A percentile compares a stretch with the other conserved stretches of the same genome.
phyloP scores from a whole-genome alignment of 2,888 invertebrate genomes.

The Oscheius onirici region DNA sequence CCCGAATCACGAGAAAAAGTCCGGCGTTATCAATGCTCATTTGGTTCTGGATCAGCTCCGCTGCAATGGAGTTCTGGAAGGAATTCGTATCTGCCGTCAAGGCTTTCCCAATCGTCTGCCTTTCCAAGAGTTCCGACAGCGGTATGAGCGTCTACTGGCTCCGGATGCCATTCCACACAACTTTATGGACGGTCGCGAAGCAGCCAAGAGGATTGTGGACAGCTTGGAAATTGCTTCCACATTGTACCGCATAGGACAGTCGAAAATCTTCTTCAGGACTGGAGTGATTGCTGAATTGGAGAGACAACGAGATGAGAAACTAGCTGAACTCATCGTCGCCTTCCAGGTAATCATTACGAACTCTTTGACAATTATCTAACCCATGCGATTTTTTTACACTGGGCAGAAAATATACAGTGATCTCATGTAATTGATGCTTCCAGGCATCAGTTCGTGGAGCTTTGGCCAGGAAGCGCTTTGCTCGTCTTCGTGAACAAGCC shows the following conservation, averaged over 20 bases:
- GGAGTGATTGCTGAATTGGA: conserved; percentile 98
- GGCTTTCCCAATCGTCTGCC: conserved; percentile 99
- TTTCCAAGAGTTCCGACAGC: conserved; percentile 91
- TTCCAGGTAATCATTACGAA: conserved; percentile 80
- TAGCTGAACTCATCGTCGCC: conserved; percentile 95
- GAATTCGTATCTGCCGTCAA: conserved; percentile 98
- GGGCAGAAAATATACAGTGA: too few relatives aligned
- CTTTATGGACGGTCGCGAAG: conserved; percentile 99
- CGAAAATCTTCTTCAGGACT: conserved; percentile 99
- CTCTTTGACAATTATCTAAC: too few relatives aligned
- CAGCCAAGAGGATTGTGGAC: conserved; percentile 84
- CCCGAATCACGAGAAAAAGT: conserved; percentile 97
- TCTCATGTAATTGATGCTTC: too few relatives aligned
- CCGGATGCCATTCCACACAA: conserved; percentile 97
- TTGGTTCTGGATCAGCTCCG: conserved; percentile 96
- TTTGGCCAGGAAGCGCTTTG: conserved; percentile 86
- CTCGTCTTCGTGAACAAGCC: conserved; percentile 90
- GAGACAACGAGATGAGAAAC: conserved; percentile 91
- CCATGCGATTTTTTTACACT: too few relatives aligned
- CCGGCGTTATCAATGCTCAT: conserved; percentile 96
- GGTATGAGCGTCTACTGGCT: conserved; percentile 92
- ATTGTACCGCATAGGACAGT: conserved; percentile 95
- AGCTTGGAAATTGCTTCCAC: conserved; percentile 94
- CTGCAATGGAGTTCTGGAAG: conserved; percentile 98
- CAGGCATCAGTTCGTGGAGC: conserved; percentile 93